phyloP scores from a whole-genome alignment of 2,888 invertebrate genomes.

The Drepana falcataria region DNA sequence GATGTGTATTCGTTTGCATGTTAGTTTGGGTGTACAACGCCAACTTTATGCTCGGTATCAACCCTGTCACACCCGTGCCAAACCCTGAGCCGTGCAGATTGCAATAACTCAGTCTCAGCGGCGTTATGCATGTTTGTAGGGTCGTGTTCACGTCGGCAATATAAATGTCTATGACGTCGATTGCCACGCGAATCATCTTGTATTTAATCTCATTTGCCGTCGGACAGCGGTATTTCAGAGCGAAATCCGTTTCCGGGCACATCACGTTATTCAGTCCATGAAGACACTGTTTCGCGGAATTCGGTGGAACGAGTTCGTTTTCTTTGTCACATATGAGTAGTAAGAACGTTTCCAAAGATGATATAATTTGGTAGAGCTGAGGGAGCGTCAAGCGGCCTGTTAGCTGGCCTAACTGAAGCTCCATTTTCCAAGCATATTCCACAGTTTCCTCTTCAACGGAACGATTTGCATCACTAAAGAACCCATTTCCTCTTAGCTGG shows the following conservation, averaged over 20 bases:
- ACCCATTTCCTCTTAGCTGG: conserved; percentile 95
- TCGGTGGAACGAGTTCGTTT: conserved; percentile 92
- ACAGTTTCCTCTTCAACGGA: conserved; percentile 95
- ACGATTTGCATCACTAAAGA: conserved; percentile 96
- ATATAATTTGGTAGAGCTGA: conserved; percentile 91
- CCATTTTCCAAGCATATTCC: conserved; percentile 98
- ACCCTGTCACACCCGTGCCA: conserved; percentile 91
- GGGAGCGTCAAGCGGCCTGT: conserved; percentile 94
- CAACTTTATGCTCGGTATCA: conserved; percentile 85
- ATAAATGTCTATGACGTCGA: conserved; percentile 94
- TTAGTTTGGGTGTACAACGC: conserved; percentile 83
- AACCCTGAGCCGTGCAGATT: conserved; percentile 97
- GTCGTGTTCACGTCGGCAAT: conserved; percentile 93
- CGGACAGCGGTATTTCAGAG: conserved; percentile 86
- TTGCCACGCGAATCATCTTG: conserved; percentile 91
- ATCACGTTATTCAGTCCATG: conserved; percentile 85
- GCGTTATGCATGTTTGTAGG: conserved; percentile 92
- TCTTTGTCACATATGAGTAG: conserved; percentile 92
- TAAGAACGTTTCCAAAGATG: conserved; percentile 92
- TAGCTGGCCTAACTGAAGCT: conserved; percentile 95
- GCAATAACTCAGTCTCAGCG: conserved; percentile 92
- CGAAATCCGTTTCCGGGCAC: conserved; percentile 83
- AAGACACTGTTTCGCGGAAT: conserved; percentile 86
- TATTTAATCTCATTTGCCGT: conserved; percentile 93
- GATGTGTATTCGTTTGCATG: conserved; percentile 71